Evolutionary conservation across 2,113 vertebrate genomes (phyloP).

Genomic region (Montifringilla adamsi): DNA sequence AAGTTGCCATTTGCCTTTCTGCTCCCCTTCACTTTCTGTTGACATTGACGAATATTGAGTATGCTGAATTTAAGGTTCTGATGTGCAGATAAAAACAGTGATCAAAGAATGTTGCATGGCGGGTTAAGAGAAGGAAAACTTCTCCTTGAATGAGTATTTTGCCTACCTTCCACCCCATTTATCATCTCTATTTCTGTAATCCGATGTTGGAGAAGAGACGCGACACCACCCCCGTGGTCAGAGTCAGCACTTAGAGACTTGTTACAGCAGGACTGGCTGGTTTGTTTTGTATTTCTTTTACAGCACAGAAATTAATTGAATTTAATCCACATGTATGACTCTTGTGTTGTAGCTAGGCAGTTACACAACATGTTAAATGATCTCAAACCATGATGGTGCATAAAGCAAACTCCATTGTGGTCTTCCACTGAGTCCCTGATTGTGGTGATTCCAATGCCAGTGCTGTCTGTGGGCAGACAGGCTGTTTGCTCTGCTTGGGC

Average conservation of each 20-base stretch:
- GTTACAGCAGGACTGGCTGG: background rate
- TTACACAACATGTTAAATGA: background rate
- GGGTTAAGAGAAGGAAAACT: background rate
- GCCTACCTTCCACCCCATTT: background rate
- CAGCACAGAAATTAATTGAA: background rate
- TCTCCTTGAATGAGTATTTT: background rate
- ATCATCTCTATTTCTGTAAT: background rate
- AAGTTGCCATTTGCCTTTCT: background rate
- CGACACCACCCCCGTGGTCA: background rate
- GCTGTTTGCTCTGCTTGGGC: background rate
- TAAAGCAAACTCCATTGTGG: background rate
- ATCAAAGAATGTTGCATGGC: background rate
- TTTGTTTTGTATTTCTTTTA: background rate
- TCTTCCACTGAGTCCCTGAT: background rate
- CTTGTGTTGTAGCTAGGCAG: background rate
- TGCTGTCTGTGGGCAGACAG: background rate
- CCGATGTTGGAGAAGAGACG: background rate
- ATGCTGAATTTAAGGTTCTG: background rate
- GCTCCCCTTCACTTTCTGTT: background rate
- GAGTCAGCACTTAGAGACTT: background rate
- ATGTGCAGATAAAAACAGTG: background rate
- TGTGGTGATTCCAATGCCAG: background rate
- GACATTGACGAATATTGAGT: background rate
- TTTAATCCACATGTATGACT: background rate
- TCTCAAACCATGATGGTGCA: background rate